Evolutionary conservation across 2,797 vertebrate species (phyloP).

Genomic region (Pagetopsis macropterus): DNA sequence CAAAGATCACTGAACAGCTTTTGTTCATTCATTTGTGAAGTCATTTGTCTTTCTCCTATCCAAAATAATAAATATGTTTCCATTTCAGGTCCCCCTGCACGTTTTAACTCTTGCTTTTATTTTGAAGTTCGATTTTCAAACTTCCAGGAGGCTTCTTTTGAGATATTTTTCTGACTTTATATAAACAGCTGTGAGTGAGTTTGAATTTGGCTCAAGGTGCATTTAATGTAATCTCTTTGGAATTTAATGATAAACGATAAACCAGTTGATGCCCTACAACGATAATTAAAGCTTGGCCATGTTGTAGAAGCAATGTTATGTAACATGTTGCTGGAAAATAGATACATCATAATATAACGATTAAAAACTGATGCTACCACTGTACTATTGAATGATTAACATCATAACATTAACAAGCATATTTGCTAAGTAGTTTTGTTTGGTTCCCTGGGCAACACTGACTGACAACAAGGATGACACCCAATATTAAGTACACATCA

Average conservation of each 20-base stretch:
- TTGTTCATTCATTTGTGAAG: not conserved
- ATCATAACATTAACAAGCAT: not conserved
- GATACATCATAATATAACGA: constrained; percentile 7
- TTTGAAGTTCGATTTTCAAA: constrained; percentile 39
- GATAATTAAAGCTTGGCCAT: constrained; percentile 14
- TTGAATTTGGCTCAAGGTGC: constrained; percentile 32
- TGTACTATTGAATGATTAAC: not conserved
- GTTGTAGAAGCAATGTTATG: not conserved
- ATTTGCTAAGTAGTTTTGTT: not conserved
- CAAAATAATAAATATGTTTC: not conserved
- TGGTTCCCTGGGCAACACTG: constrained; percentile 15
- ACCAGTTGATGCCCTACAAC: constrained; percentile 23
- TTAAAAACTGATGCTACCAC: constrained; percentile 8
- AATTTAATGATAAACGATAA: constrained; percentile 37
- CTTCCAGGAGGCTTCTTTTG: constrained; percentile 20
- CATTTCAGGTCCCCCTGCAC: not conserved
- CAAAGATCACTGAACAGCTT: not conserved
- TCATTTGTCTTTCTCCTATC: not conserved
- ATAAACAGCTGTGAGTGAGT: constrained; percentile 58
- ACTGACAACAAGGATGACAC: not conserved
- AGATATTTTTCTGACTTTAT: constrained; percentile 36
- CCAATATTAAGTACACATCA: constrained; percentile 27
- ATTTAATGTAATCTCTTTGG: constrained; percentile 45
- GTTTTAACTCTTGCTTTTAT: constrained; percentile 44
- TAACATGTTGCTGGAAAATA: constrained; percentile 17